Evolutionary conservation across 1,140 invertebrate genomes (phyloP).

Genomic region (Psilanteris sp.): DNA sequence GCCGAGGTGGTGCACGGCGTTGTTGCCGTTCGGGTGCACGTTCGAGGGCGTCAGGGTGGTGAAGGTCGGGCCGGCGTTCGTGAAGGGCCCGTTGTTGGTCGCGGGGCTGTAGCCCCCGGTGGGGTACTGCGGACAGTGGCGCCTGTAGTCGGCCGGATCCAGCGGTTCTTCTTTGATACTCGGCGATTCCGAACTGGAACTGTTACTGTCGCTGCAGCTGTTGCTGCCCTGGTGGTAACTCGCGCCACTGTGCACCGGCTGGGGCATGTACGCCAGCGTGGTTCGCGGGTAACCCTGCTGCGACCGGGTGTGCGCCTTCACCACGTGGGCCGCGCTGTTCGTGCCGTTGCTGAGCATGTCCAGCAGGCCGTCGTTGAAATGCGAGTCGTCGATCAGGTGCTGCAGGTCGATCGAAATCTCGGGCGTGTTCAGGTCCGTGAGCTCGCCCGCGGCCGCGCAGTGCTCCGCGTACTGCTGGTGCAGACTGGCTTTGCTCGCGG

Average conservation of each 20-base stretch:
- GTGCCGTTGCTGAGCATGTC: constrained; percentile 84
- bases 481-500: constrained; percentile 78
- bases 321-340: constrained; percentile 76
- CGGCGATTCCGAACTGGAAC: constrained; percentile 82
- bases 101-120: constrained; percentile 77
- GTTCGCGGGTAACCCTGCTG: constrained; percentile 81
- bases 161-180: constrained; percentile 91
- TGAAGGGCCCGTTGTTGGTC: constrained; percentile 65
- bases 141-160: constrained; percentile 86
- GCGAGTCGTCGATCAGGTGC: constrained; percentile 91
- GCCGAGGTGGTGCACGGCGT: constrained; percentile 58
- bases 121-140: constrained; percentile 80
- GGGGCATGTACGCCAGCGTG: constrained; percentile 92
- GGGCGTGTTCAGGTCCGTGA: constrained; percentile 91
- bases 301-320: constrained; percentile 74
- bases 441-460: constrained; percentile 82
- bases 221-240: constrained; percentile 83
- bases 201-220: constrained; percentile 80
- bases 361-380: constrained; percentile 90
- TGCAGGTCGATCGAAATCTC: constrained; percentile 94
- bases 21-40: constrained; percentile 70
- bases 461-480: constrained; percentile 85
- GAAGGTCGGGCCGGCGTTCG: constrained; percentile 81
- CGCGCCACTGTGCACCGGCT: constrained; percentile 91
- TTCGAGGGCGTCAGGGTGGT: constrained; percentile 85